phyloP scores from a whole-genome alignment of 2,888 invertebrate species.

The Diarsia brunnea region DNA sequence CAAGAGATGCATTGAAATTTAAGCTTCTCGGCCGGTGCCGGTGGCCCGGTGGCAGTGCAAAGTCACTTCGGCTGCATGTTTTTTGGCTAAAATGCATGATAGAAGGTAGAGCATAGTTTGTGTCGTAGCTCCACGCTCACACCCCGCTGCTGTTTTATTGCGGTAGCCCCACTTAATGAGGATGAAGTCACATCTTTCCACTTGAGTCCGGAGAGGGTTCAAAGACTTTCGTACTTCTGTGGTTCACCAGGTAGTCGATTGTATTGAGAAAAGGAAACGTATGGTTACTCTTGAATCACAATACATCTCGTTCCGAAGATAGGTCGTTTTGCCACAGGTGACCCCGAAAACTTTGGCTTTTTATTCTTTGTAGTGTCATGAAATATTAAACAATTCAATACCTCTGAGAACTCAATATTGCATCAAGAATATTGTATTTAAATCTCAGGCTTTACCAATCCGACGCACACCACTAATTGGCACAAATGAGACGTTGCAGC shows the following conservation, averaged over 20 bases:
- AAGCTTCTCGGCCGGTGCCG: neutral
- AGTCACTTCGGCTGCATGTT: too few species aligned
- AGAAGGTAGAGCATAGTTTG: too few species aligned
- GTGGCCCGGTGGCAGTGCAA: too few species aligned
- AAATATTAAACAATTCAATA: neutral
- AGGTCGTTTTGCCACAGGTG: neutral
- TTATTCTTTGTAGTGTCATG: neutral
- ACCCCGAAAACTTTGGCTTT: neutral
- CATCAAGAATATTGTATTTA: slow-evolving; percentile 6
- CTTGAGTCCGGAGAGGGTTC: too few species aligned
- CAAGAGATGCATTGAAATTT: neutral
- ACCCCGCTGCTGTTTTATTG: too few species aligned
- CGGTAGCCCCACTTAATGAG: too few species aligned
- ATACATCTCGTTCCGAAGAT: neutral
- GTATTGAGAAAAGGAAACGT: neutral
- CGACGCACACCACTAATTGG: slow-evolving; percentile 47
- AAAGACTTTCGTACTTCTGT: too few species aligned
- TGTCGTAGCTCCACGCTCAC: too few species aligned
- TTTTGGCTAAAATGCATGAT: too few species aligned
- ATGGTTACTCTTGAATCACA: neutral
- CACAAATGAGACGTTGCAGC: slow-evolving; percentile 48
- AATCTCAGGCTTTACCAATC: slow-evolving; percentile 19
- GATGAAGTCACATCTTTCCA: too few species aligned
- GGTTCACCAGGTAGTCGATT: too few species aligned
- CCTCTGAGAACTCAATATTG: neutral